Evolutionary conservation across 1,140 invertebrate genomes (phyloP).

Genomic region (Nasonia giraulti): DNA sequence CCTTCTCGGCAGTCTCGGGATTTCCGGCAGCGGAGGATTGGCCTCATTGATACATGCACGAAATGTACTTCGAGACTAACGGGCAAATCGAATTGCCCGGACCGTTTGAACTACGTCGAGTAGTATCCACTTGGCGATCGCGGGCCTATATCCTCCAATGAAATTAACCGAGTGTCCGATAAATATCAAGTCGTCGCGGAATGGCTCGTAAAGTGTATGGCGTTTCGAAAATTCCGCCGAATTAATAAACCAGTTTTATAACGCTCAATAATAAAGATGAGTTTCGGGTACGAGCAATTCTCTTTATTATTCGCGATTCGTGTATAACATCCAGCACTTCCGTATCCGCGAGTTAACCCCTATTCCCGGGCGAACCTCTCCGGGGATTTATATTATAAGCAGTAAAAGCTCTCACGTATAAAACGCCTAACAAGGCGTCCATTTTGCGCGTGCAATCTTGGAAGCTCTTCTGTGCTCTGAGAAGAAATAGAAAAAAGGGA

Average conservation of each 20-base stretch:
- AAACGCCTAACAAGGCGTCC: background rate
- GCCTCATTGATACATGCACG: constrained; percentile 35
- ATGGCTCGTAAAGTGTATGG: background rate
- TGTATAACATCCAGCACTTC: background rate
- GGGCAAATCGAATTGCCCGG: constrained; percentile 34
- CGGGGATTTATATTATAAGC: background rate
- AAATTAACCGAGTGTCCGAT: background rate
- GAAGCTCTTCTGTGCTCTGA: background rate
- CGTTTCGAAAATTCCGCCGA: background rate
- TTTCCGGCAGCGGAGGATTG: background rate
- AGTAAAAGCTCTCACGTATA: background rate
- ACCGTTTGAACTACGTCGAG: background rate
- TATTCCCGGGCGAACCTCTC: background rate
- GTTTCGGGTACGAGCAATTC: background rate
- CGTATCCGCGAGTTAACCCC: background rate
- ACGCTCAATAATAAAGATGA: background rate
- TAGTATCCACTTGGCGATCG: background rate
- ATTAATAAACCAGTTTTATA: background rate
- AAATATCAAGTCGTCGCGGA: background rate
- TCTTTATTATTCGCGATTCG: background rate
- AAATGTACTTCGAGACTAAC: constrained; percentile 38
- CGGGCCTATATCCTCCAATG: background rate
- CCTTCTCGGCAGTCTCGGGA: constrained; percentile 1
- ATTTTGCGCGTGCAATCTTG: constrained; percentile 22
- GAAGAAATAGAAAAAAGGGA: background rate